Evolutionary conservation across 2,113 vertebrate genomes (phyloP).

Genomic region (Marmota flaviventris): DNA sequence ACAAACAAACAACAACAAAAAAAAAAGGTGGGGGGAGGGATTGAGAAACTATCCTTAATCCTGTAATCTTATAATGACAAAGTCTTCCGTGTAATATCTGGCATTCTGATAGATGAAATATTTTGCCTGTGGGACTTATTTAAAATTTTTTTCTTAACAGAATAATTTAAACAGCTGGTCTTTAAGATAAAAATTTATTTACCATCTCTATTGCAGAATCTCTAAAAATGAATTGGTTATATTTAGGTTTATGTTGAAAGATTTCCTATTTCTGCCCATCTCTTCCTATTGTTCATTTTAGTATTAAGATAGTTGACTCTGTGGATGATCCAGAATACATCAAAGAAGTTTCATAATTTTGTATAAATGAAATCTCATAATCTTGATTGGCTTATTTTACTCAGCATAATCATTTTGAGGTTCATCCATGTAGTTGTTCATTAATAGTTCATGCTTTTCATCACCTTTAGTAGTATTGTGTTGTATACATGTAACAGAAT

Average conservation of each 20-base stretch:
- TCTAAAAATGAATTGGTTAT: slow-evolving; percentile 29
- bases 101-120: background rate
- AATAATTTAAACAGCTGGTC: background rate
- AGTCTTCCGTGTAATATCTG: background rate
- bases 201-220: background rate
- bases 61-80: background rate
- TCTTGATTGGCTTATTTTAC: background rate
- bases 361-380: background rate
- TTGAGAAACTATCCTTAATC: background rate
- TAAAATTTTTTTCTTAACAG: background rate
- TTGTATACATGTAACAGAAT: background rate
- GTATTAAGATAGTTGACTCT: background rate
- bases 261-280: background rate
- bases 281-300: background rate
- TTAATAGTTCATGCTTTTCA: background rate
- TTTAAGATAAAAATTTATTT: slow-evolving; percentile 21
- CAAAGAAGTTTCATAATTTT: background rate
- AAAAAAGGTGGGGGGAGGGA: too few relatives aligned
- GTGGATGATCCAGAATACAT: background rate
- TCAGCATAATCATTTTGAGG: background rate
- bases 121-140: background rate
- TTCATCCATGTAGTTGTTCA: background rate
- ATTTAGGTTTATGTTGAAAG: background rate
- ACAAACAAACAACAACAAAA: too few relatives aligned
- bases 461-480: background rate